Base-by-base conservation (phyloP, 1,140 invertebrate genomes). In the Drosophila sturtevanti region DNA sequence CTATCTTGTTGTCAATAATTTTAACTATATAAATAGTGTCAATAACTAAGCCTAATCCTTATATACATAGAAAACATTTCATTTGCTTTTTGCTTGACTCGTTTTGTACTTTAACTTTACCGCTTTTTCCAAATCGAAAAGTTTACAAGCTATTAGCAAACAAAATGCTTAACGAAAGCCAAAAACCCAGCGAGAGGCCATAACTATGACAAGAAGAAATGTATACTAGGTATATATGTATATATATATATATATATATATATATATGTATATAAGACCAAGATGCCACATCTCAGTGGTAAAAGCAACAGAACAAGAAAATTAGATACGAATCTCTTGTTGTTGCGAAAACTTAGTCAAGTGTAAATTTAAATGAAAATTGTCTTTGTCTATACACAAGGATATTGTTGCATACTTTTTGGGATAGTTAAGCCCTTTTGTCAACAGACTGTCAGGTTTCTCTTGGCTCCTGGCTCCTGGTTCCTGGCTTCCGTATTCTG, bases 361-460 rank as follows among this genome's bases (percentile, higher is more conserved):
- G 68, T 69, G 77, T 58, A 76, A 84, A 72, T 64, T 79, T 68
- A 85, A 85, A 72, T 85, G 72, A 62, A 84, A 82, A 72, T 69
- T 69, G 27, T 61, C 37, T 58, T 73, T 74, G 7, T 16, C 21
- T 63, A 21, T 64, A 21, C 24, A 21, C 34, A 31, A 34, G 62
- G 56, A 68, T 68, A 51, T 72, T 76, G 67, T 58, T 70, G 68
- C 58, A 63, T 68, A 75, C 74, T 82, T 82, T 63, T 63, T 63
- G 72, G 77, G 41, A 16, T 77, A 63, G 77, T 84, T 84, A 84
- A 84, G 81, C 81, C 59, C 65, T 58, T 85, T 65, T 84, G 77
- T 84, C 80, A 84, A 84, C 81, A 72, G 76, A 72, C 61, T 68
- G 66, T 35, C 16, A 48, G 16, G 16, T 48, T 48, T 64, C 48